Base-by-base conservation (phyloP, 2,797 vertebrate species). In the Borostomias antarcticus region DNA sequence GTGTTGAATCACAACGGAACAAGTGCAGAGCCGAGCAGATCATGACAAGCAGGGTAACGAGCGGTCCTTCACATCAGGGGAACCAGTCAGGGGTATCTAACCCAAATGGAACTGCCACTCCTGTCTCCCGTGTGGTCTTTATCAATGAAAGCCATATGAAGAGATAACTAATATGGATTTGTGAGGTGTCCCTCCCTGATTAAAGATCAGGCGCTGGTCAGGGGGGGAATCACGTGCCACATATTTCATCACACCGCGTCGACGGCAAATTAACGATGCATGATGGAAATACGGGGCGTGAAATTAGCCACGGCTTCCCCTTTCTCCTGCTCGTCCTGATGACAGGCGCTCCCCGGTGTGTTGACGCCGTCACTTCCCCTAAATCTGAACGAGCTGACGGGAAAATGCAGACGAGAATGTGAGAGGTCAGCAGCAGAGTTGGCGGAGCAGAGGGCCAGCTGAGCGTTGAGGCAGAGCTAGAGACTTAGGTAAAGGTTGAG, bases 251-350 rank as follows among this genome's bases (percentile, higher is more conserved):
- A 63, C 5, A 9, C 65, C 15, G 26, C 70, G 72, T 69, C 68
- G 68, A 78, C 73, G 35, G 47, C 74, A 73, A 88, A 84, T 88
- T 82, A 85, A 61, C 74, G 77, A 80, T 75, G 86, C 83, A 73
- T 85, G 81, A 81, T 70, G 74, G 79, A 85, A 87, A 89, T 82
- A 87, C 80, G 81, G 85, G 75, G 84, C 83, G 86, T 89, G 82
- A 90, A 90, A 91, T 90, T 85, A 89, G 85, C 80, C 79, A 60
- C 81, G 79, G 72, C 80, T 78, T 74, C 54, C 63, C 43, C 72
- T 86, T 68, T 80, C 77, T 85, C 82, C 56, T 68, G 63, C 71
- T 76, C 73, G 62, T 13, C 57, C 45, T 29, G 76, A 80, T 62
- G 67, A 80, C 62, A 65, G 56, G 17, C 29, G 28, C 63, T 74